phyloP scores from a whole-genome alignment of 2,888 invertebrate species.

The Clitarchus hookeri region DNA sequence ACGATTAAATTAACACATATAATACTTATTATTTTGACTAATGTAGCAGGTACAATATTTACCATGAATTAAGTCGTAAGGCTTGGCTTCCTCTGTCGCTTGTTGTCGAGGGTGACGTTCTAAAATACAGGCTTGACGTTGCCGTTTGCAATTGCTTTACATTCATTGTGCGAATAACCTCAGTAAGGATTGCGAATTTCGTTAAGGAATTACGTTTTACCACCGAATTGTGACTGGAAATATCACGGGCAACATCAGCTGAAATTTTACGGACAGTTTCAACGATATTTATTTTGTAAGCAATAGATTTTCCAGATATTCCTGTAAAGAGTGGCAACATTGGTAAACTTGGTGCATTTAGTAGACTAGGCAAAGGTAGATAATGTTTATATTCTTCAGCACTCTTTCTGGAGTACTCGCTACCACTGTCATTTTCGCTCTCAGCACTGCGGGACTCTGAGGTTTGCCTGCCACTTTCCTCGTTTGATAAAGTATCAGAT shows the following conservation, averaged over 20 bases:
- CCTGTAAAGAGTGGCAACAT: slow-evolving; percentile 53
- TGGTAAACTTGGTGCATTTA: slow-evolving; percentile 37
- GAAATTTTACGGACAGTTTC: slow-evolving; percentile 53
- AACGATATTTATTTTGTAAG: slow-evolving; percentile 48
- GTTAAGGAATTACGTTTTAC: slow-evolving; percentile 62
- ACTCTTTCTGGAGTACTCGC: neutral
- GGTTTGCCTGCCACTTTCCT: neutral
- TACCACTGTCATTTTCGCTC: slow-evolving; percentile 36
- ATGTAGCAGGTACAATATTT: slow-evolving; percentile 40
- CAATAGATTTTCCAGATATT: slow-evolving; percentile 56
- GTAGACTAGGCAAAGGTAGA: slow-evolving; percentile 34
- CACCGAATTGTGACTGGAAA: slow-evolving; percentile 63
- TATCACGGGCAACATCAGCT: slow-evolving; percentile 63
- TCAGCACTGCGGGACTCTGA: slow-evolving; percentile 37
- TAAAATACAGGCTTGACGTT: slow-evolving; percentile 42
- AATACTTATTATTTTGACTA: no score
- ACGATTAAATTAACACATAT: no score
- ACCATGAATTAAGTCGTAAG: slow-evolving; percentile 59
- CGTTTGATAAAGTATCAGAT: neutral
- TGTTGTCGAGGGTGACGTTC: neutral
- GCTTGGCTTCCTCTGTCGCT: slow-evolving; percentile 38
- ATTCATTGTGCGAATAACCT: slow-evolving; percentile 65
- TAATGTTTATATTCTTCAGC: slow-evolving; percentile 31
- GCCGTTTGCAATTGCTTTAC: slow-evolving; percentile 61
- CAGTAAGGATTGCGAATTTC: slow-evolving; percentile 66